Evolutionary conservation across 1,140 invertebrate species (phyloP), one percentile per base, ranked within the genome.

Genomic region (Tribolium madens): DNA sequence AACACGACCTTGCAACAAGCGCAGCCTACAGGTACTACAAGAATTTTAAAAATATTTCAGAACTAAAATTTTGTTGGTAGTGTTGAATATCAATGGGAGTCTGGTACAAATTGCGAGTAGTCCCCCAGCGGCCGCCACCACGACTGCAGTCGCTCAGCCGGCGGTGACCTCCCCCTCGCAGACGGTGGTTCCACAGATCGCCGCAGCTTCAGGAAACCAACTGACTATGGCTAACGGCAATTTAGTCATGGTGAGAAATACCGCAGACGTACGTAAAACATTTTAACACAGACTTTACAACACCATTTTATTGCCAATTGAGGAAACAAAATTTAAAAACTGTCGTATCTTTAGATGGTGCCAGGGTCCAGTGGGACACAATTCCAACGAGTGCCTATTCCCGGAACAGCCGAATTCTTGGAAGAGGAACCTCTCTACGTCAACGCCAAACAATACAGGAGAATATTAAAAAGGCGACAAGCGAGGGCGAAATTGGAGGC

Each of bases 401-500:
- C 89, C 53, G 87, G 79, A 78, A 90, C 92, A 0, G 89, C 92
- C 0, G 95, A 95, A 85, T 88, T 96, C 72, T 88, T 96, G 10
- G 95, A 97, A 86, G 96, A 98, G 85, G 96, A 98, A 83, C 96
- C 97, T 1, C 86, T 99, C 4, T 99, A 99, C 87, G 98, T 99
- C 0, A 99, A 99, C 89, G 97, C 97, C n/a, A 97, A 98, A 85
- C 98, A 99, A 84, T 98, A 98, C 86, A 94, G 96, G 83, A 89
- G 96, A 74, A 98, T 98, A 83, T 87, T 98, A 4, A 97, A 97
- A 84, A 87, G 97, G 77, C 87, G 97, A 70, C 95, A 96, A 83
- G 97, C 96, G 0, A 87, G 97, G 52, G 96, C 96, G 0, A 96
- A 96, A 85, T 87, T 98, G 48, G 96, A 97, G 86, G 94, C 95